Percentiles rank a stretch among this genome's conserved stretches.
phyloP scores from a whole-genome alignment of 2,797 vertebrate species.

The Hydrocynus forskahlii region DNA sequence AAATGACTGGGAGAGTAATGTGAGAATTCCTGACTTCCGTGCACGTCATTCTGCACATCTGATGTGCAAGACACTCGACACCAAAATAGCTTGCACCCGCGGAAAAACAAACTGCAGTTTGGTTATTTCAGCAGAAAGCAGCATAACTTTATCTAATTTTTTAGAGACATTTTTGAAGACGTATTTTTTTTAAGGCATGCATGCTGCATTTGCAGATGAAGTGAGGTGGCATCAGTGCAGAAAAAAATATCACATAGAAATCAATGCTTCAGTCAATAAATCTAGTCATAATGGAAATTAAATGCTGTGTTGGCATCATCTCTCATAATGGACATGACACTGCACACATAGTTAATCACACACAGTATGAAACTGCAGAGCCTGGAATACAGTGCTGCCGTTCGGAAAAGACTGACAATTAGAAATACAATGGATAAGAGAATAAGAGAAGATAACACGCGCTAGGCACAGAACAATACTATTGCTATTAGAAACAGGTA shows the following conservation, averaged over 20 bases:
- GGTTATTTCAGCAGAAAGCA: slow-evolving; percentile 30
- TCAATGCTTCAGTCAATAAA: background rate
- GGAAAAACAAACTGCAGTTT: slow-evolving; percentile 27
- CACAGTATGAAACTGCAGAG: slow-evolving; percentile 10
- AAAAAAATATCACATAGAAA: background rate
- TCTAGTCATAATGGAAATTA: slow-evolving; percentile 15
- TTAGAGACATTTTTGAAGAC: slow-evolving; percentile 32
- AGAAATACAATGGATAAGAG: slow-evolving; percentile 45
- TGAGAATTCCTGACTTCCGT: slow-evolving; percentile 39
- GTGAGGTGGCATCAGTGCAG: background rate
- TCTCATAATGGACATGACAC: slow-evolving; percentile 19
- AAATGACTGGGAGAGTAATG: slow-evolving; percentile 45
- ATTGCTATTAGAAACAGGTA: slow-evolving; percentile 62
- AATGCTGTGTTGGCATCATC: slow-evolving; percentile 5
- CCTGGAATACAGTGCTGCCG: slow-evolving; percentile 40
- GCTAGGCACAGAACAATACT: slow-evolving; percentile 62
- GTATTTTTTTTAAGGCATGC: slow-evolving; percentile 50
- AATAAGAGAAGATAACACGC: slow-evolving; percentile 52
- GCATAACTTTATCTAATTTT: slow-evolving; percentile 43
- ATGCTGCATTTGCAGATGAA: slow-evolving; percentile 38
- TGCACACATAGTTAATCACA: slow-evolving; percentile 30
- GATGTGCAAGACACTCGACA: slow-evolving; percentile 30
- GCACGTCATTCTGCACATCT: slow-evolving; percentile 29
- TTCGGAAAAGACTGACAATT: slow-evolving; percentile 43
- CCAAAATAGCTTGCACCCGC: slow-evolving; percentile 25